Evolutionary conservation across 2,888 invertebrate species (phyloP).

Genomic region (Aquatica leii): DNA sequence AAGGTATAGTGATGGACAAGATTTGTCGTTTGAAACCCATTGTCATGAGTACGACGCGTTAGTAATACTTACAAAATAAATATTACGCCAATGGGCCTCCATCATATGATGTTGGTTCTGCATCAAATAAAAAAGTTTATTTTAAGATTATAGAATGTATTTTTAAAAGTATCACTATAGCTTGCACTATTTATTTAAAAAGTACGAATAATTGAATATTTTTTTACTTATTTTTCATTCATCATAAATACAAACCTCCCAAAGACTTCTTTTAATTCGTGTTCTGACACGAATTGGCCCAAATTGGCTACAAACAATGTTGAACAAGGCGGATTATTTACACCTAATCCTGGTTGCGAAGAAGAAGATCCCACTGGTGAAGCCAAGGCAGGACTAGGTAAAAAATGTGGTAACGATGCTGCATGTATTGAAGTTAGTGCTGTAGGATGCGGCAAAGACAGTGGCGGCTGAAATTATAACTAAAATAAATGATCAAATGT

Average conservation of each 20-base stretch:
- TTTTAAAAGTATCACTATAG: constrained; percentile 47
- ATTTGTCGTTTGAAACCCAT: constrained; percentile 16
- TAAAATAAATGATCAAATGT: constrained; percentile 10
- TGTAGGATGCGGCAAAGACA: constrained; percentile 63
- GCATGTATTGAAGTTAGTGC: constrained; percentile 77
- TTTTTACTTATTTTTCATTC: constrained; percentile 1
- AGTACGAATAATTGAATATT: too few species aligned
- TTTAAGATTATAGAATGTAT: constrained; percentile 18
- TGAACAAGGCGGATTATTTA: constrained; percentile 88
- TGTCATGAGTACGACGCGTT: constrained; percentile 19
- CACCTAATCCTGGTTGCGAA: constrained; percentile 74
- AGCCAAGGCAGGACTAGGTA: constrained; percentile 92
- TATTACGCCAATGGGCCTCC: constrained; percentile 42
- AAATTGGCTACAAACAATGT: constrained; percentile 99
- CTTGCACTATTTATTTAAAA: constrained; percentile 47
- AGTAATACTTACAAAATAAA: constrained; percentile 47
- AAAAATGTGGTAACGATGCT: constrained; percentile 80
- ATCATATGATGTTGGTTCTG: constrained; percentile 50
- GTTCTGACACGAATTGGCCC: constrained; percentile 97
- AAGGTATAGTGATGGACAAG: constrained; percentile 53
- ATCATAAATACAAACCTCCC: constrained; percentile 78
- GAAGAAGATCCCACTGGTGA: constrained; percentile 85
- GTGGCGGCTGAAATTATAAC: constrained; percentile 42
- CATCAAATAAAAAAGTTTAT: constrained; percentile 45
- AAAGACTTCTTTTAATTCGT: constrained; percentile 98